Conservation (phyloP, 2,888 invertebrate species). For the Phyto melanocephala region DNA sequence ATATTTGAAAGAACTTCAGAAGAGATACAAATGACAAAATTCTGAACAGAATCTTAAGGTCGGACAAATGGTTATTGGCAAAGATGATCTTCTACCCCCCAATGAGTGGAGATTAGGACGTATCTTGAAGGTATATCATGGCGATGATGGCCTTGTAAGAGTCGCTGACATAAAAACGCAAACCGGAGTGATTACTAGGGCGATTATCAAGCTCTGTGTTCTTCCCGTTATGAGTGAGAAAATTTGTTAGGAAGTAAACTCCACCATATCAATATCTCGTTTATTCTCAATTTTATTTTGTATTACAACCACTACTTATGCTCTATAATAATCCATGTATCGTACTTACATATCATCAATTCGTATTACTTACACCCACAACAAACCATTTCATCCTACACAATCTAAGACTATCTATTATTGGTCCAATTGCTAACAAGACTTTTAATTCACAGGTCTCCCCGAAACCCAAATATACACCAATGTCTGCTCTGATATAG, state of each 20-base stretch:
- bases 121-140: not conserved
- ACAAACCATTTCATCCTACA: not conserved
- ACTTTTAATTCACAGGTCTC: not conserved
- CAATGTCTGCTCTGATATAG: conserved; percentile 2
- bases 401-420: not conserved
- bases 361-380: not conserved
- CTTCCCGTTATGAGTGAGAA: no score
- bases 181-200: no score
- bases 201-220: no score
- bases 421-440: no score
- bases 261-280: no score
- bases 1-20: not conserved
- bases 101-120: conserved; percentile 1
- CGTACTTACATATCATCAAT: not conserved
- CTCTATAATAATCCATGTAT: not conserved
- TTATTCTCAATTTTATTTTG: not conserved
- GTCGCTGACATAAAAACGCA: no score
- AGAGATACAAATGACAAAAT: not conserved
- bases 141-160: not conserved
- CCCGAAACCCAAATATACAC: not conserved
- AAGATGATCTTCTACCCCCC: conserved; percentile 5
- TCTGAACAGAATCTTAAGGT: not conserved
- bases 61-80: not conserved
- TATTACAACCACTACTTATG: not conserved
- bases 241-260: no score